These are phyloP conservation scores for Drosophila dives DNA, from an alignment of 2,888 invertebrate species.

Conservation along the genomic window DNA sequence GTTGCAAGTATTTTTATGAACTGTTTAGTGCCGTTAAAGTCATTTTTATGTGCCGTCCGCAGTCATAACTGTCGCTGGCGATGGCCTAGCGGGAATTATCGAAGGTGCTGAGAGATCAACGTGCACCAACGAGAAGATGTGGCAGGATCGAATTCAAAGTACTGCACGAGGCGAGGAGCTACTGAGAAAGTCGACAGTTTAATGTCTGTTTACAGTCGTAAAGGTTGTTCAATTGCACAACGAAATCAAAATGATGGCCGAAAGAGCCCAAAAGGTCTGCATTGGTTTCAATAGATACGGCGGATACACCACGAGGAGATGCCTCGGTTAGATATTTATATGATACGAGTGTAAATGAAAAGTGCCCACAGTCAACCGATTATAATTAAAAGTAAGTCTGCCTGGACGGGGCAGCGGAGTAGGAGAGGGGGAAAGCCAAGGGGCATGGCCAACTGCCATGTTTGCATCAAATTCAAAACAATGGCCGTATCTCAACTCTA, in stretches of 20 bases:
- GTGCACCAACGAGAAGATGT: slow-evolving; percentile 46
- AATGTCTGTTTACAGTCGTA: slow-evolving; percentile 83
- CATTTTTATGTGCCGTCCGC: slow-evolving; percentile 72
- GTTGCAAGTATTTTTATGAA: slow-evolving; percentile 67
- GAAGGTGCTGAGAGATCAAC: slow-evolving; percentile 67
- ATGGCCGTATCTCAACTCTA: slow-evolving; percentile 71
- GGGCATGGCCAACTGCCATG: slow-evolving; percentile 72
- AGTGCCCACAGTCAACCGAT: slow-evolving; percentile 63
- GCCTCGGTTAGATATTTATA: slow-evolving; percentile 1
- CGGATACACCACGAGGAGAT: slow-evolving; percentile 8
- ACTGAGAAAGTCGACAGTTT: slow-evolving; percentile 72
- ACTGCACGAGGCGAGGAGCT: slow-evolving; percentile 39
- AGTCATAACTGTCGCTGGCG: slow-evolving; percentile 74
- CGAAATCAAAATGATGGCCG: slow-evolving; percentile 21
- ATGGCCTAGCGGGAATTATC: slow-evolving; percentile 72
- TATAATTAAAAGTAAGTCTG: slow-evolving; percentile 70
- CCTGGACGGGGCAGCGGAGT: not conserved
- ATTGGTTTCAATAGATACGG: slow-evolving; percentile 1
- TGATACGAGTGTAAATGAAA: slow-evolving; percentile 40
- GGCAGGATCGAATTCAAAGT: slow-evolving; percentile 73
- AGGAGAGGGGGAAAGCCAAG: slow-evolving; percentile 35
- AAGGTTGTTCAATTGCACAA: slow-evolving; percentile 79
- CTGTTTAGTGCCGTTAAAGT: slow-evolving; percentile 80
- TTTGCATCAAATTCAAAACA: slow-evolving; percentile 65
- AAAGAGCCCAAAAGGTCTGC: slow-evolving; percentile 2